These are phyloP conservation scores for Scomber colias DNA, from an alignment of 2,113 vertebrate species.

Conservation along the genomic window DNA sequence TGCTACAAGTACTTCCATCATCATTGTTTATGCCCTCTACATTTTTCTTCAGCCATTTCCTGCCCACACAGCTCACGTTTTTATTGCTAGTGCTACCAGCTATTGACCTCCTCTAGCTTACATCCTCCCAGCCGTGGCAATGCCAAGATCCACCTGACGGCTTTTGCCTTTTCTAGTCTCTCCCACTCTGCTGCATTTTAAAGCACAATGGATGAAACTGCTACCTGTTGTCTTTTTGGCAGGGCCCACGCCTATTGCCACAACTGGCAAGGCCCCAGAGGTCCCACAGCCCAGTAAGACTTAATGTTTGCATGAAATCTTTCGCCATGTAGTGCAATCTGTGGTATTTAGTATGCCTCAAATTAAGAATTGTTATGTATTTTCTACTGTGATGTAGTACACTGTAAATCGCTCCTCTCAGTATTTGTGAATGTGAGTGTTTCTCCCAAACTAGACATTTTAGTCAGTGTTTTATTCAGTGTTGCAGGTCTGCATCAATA, in stretches of 20 bases:
- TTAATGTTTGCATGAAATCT: slow-evolving; percentile 73
- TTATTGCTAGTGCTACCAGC: slow-evolving; percentile 61
- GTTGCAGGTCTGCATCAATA: no score
- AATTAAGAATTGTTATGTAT: background rate
- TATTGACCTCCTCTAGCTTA: slow-evolving; percentile 63
- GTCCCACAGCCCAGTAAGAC: slow-evolving; percentile 83
- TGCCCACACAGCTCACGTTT: slow-evolving; percentile 29
- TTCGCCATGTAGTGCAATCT: slow-evolving; percentile 20
- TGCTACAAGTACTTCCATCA: background rate
- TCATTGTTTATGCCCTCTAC: slow-evolving; percentile 9
- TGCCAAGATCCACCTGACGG: slow-evolving; percentile 31
- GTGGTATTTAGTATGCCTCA: background rate
- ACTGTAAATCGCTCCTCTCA: slow-evolving; percentile 13
- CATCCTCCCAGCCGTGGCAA: slow-evolving; percentile 51
- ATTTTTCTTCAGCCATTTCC: slow-evolving; percentile 10
- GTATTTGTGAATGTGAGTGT: slow-evolving; percentile 26
- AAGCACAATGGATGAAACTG: slow-evolving; percentile 66
- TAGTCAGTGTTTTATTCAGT: no score
- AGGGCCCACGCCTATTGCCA: slow-evolving; percentile 76
- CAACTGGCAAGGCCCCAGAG: slow-evolving; percentile 74
- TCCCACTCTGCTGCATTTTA: slow-evolving; percentile 35
- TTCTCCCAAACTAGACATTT: background rate
- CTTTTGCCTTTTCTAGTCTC: slow-evolving; percentile 53
- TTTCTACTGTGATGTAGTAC: background rate
- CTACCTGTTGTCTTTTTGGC: slow-evolving; percentile 83